phyloP scores from a whole-genome alignment of 2,888 invertebrate species.

The Dryomyza anilis region DNA sequence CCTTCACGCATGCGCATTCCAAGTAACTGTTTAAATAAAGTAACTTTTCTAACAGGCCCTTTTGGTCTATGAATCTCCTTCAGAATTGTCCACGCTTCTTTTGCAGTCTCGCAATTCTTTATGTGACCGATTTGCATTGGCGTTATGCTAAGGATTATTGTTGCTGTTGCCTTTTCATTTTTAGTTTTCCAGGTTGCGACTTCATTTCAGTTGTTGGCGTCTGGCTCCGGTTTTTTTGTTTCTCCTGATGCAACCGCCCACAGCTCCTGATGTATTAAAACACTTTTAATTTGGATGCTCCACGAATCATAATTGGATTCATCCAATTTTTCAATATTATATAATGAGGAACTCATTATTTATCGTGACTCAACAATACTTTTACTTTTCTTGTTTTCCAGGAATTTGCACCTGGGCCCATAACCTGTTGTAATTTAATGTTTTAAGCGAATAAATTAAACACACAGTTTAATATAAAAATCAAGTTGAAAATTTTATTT shows the following conservation, averaged over 20 bases:
- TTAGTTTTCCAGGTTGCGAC: conserved; percentile 28
- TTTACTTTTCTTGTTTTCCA: neutral
- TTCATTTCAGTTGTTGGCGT: too few species aligned
- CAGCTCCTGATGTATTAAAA: conserved; percentile 22
- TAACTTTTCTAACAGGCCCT: conserved; percentile 13
- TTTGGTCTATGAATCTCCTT: neutral
- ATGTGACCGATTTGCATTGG: conserved; percentile 33
- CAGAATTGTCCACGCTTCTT: neutral
- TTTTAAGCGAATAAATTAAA: neutral
- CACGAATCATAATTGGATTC: conserved; percentile 26
- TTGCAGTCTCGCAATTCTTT: conserved; percentile 30
- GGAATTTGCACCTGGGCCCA: conserved; percentile 7
- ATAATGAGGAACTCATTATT: too few species aligned
- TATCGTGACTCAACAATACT: too few species aligned
- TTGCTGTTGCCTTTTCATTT: conserved; percentile 35
- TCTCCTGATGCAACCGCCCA: conserved; percentile 18
- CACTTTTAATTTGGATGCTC: conserved; percentile 27
- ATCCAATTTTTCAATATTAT: too few species aligned
- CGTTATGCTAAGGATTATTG: conserved; percentile 34
- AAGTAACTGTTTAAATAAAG: conserved; percentile 17
- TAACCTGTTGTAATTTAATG: neutral
- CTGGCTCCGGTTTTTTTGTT: too few species aligned
- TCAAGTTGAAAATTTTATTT: too few species aligned
- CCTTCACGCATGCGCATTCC: conserved; percentile 13
- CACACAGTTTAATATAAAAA: too few species aligned